A percentile compares a stretch with the other conserved stretches of the same genome.
Evolutionary conservation across 2,113 vertebrate genomes (phyloP).

Genomic region (Chascanopsetta lugubris): DNA sequence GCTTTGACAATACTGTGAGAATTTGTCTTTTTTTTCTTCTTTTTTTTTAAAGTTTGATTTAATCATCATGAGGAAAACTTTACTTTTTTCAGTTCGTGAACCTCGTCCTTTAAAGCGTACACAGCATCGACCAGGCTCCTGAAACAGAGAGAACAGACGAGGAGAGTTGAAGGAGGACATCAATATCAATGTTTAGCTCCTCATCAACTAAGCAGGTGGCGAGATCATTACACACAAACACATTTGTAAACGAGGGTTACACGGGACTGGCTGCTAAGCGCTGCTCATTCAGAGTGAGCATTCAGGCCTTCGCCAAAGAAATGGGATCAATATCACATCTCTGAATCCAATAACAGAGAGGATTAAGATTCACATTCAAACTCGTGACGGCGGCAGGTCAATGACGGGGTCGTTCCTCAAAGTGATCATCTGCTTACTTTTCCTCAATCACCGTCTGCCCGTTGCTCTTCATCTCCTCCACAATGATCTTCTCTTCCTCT

Average conservation of each 20-base stretch:
- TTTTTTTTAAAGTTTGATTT: too few relatives aligned
- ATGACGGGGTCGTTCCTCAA: not conserved
- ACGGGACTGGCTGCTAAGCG: not conserved
- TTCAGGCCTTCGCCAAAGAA: not conserved
- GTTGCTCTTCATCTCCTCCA: conserved; percentile 95
- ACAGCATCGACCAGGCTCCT: conserved; percentile 99
- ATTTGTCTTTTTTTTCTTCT: too few relatives aligned
- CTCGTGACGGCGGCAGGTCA: not conserved
- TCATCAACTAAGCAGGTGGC: not conserved
- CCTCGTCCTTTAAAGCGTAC: conserved; percentile 97
- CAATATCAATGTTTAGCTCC: not conserved
- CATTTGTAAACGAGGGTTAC: not conserved
- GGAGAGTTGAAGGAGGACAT: not conserved
- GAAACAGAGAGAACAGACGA: conserved; percentile 3
- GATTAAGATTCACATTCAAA: not conserved
- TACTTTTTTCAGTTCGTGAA: conserved; percentile 96
- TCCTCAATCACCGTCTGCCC: conserved; percentile 94
- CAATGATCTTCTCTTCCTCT: conserved; percentile 96
- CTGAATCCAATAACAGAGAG: conserved; percentile 19
- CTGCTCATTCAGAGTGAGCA: not conserved
- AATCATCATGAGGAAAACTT: not conserved
- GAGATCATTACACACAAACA: not conserved
- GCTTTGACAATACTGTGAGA: too few relatives aligned
- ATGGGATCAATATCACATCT: conserved; percentile 22
- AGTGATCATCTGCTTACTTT: conserved; percentile 83